phyloP scores from a whole-genome alignment of 1,140 invertebrate species.

The Aphelinus certus region DNA sequence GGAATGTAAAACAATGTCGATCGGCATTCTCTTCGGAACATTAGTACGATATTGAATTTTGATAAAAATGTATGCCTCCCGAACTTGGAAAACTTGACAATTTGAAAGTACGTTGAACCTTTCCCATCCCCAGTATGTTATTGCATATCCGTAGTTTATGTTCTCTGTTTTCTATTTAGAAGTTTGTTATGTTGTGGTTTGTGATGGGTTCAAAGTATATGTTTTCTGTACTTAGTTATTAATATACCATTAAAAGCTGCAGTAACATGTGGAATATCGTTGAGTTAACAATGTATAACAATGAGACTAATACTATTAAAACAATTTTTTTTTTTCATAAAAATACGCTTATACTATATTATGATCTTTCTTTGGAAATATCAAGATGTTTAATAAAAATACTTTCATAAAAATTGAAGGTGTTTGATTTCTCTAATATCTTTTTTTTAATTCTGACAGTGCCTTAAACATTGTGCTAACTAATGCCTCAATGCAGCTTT shows the following conservation, averaged over 20 bases:
- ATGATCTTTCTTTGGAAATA: too few species aligned
- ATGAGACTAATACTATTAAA: background rate
- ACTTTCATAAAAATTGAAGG: background rate
- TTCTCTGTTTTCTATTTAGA: background rate
- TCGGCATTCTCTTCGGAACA: too few species aligned
- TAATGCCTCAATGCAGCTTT: slow-evolving; percentile 23
- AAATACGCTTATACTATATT: too few species aligned
- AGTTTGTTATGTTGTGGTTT: slow-evolving; percentile 6
- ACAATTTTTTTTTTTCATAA: too few species aligned
- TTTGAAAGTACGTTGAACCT: slow-evolving; percentile 20
- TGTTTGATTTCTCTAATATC: background rate
- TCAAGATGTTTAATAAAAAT: background rate
- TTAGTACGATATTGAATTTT: too few species aligned
- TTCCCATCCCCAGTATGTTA: slow-evolving; percentile 12
- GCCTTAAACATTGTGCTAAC: background rate
- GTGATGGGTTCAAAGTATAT: slow-evolving; percentile 27
- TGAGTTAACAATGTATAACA: too few species aligned
- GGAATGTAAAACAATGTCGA: too few species aligned
- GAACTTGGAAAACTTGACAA: too few species aligned
- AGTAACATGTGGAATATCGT: background rate
- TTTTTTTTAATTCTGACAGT: background rate
- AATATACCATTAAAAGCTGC: slow-evolving; percentile 4
- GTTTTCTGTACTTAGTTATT: slow-evolving; percentile 8
- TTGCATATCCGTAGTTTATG: background rate
- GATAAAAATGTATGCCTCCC: too few species aligned